Evolutionary conservation across 2,113 vertebrate genomes (phyloP), one percentile per base, ranked within the genome.

Genomic region (Semnornis frantzii): DNA sequence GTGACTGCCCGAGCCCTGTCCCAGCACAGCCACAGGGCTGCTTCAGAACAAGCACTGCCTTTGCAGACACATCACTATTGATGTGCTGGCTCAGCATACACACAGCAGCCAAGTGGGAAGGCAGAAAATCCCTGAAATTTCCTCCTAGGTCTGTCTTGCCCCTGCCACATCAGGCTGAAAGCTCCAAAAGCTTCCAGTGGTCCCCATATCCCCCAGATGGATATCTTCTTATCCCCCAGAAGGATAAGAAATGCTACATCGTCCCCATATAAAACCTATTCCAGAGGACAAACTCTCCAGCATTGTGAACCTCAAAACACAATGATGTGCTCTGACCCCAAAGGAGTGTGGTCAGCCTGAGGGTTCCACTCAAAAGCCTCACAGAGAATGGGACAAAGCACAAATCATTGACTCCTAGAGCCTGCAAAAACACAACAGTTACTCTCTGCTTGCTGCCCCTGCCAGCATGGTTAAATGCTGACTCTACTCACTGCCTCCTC

Each of bases 261-360:
- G 14, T 31, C 39, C 6, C 12, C 31, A 21, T 21, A 12, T 4
- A 50, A 30, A 70, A 25, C 12, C 20, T 37, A 18, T 28, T 76
- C 39, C 28, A 14, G 63, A 76, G 20, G 34, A 95, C 42, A 50
- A 7, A 25, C 27, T 24, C 27, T 12, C n/a, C 27, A 69, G 2
- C 17, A 21, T 20, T 9, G 4, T 3, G 6, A 65, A 31, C 5
- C 20, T 34, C 25, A 27, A 78, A 79, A 31, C 1, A 0, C 1
- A n/a, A 8, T 57, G 14, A 15, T 0, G 2, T 37, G 62, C n/a
- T 58, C 50, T 14, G 5, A 18, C 24, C 10, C 50, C 34, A 28
- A 24, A 9, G 21, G 11, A 62, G 31, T 18, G 33, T 0, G 0
- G 25, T 12, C n/a, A 25, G 23, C 44, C 52, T 34, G 72, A 6